Conservation (phyloP, 2,113 vertebrate species). For the Eolophus roseicapilla region DNA sequence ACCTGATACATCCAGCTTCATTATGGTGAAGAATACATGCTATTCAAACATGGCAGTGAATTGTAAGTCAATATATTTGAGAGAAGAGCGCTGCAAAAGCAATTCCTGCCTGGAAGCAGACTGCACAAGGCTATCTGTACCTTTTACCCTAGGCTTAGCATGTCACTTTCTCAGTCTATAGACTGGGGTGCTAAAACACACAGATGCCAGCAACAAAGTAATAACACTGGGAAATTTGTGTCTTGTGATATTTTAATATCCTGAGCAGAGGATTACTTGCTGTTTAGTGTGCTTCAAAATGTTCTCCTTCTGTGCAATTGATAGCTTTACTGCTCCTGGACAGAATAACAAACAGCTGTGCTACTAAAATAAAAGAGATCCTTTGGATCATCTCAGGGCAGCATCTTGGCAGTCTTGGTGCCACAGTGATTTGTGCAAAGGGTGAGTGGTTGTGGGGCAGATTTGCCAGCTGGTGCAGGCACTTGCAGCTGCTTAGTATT, state of each 20-base stretch:
- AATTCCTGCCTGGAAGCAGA: neutral
- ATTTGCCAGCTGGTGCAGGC: neutral
- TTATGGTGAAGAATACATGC: neutral
- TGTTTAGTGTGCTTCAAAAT: constrained; percentile 23
- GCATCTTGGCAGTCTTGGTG: neutral
- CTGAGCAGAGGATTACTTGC: constrained; percentile 39
- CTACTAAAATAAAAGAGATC: neutral
- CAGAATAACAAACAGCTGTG: constrained; percentile 35
- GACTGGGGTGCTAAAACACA: neutral
- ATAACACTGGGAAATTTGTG: neutral
- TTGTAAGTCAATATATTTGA: neutral
- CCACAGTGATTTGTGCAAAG: neutral
- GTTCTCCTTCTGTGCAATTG: constrained; percentile 9
- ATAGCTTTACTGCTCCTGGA: constrained; percentile 19
- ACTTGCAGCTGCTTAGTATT: neutral
- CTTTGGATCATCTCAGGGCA: neutral
- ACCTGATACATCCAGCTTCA: neutral
- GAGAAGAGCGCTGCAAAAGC: neutral
- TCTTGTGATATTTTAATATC: constrained; percentile 39
- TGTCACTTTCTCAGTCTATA: neutral
- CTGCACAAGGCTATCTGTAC: neutral
- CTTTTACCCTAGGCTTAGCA: neutral
- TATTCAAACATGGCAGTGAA: neutral
- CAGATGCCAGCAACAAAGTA: neutral
- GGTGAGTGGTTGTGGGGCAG: neutral